Percentiles rank a stretch among this genome's conserved stretches.
These are phyloP conservation scores for Bradypodion pumilum DNA, from an alignment of 2,797 vertebrate species.

Conservation along the genomic window DNA sequence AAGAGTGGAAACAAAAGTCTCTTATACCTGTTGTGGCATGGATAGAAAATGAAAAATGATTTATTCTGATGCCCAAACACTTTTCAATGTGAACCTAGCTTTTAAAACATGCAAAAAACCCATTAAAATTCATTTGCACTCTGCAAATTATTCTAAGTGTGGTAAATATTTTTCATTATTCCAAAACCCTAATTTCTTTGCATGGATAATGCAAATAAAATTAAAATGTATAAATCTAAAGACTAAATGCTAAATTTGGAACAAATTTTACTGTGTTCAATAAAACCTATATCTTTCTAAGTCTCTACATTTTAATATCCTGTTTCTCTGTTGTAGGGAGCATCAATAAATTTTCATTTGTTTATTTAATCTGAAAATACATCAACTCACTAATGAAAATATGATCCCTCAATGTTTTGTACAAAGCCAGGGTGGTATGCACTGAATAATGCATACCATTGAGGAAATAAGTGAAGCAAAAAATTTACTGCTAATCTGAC, in stretches of 20 bases:
- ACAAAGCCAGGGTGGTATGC: neutral
- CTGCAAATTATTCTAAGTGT: slow-evolving; percentile 18
- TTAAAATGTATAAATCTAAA: slow-evolving; percentile 46
- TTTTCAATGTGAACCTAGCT: slow-evolving; percentile 14
- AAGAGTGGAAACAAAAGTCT: too few species aligned
- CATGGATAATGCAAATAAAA: slow-evolving; percentile 1
- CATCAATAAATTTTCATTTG: slow-evolving; percentile 40
- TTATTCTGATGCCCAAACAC: neutral
- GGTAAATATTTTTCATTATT: slow-evolving; percentile 41
- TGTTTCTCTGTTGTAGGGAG: slow-evolving; percentile 25
- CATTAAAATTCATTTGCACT: slow-evolving; percentile 37
- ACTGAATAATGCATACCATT: neutral
- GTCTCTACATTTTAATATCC: slow-evolving; percentile 38
- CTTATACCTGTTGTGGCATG: too few species aligned
- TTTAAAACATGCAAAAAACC: slow-evolving; percentile 41
- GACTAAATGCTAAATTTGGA: slow-evolving; percentile 46
- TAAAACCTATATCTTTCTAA: slow-evolving; percentile 22
- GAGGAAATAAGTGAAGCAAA: neutral
- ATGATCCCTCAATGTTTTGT: neutral
- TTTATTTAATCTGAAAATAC: slow-evolving; percentile 38
- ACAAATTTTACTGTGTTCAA: slow-evolving; percentile 40
- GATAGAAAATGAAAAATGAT: too few species aligned
- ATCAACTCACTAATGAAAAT: slow-evolving; percentile 23
- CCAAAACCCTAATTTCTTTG: slow-evolving; percentile 42
- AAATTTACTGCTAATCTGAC: neutral